Evolutionary conservation across 2,888 invertebrate genomes (phyloP).

Genomic region (Asteroscopus sphinx): DNA sequence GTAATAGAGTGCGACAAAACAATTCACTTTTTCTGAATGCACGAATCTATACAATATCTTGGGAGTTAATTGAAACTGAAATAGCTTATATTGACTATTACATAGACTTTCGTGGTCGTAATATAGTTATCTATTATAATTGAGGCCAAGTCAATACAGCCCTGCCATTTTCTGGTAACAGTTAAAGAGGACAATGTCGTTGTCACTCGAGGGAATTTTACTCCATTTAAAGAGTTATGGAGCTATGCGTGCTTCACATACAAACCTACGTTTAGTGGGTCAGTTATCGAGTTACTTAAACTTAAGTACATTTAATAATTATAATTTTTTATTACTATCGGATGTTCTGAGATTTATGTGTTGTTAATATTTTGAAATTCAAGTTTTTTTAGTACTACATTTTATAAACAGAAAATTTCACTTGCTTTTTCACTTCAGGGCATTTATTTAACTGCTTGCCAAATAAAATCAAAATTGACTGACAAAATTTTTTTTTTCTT

Average conservation of each 20-base stretch:
- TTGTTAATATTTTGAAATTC: too few species aligned
- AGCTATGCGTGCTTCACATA: conserved; percentile 41
- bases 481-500: too few species aligned
- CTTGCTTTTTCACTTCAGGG: too few species aligned
- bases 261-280: conserved; percentile 35
- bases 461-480: too few species aligned
- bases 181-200: conserved; percentile 68
- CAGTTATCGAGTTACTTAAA: conserved; percentile 1
- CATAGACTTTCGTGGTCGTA: conserved; percentile 46
- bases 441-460: too few species aligned
- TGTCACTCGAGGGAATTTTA: conserved; percentile 67
- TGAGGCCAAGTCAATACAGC: conserved; percentile 54
- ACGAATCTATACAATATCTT: conserved; percentile 23
- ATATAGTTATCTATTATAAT: conserved; percentile 42
- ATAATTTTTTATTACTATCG: too few species aligned
- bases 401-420: too few species aligned
- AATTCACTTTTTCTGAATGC: conserved; percentile 23
- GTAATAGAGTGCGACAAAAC: neutral
- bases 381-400: too few species aligned
- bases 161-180: conserved; percentile 38
- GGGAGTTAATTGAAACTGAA: conserved; percentile 33
- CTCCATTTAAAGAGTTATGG: conserved; percentile 62
- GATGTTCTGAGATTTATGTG: too few species aligned
- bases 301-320: too few species aligned
- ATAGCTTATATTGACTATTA: too few species aligned